Percentiles rank a stretch among this genome's conserved stretches.
Evolutionary conservation across 2,797 vertebrate species (phyloP).

Genomic region (Chaetodon trifasciatus): DNA sequence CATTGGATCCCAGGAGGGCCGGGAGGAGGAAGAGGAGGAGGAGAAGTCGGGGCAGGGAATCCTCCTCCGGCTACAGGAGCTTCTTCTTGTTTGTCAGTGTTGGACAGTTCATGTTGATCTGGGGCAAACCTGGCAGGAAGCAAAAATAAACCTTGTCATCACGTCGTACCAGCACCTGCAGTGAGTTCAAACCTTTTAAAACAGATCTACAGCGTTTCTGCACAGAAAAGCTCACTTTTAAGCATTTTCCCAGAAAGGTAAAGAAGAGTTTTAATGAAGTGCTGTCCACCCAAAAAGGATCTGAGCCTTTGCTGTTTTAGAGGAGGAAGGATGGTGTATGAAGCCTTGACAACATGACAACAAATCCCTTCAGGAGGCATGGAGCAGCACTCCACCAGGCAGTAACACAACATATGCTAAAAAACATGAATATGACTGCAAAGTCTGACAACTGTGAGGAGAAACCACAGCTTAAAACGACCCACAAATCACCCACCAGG

Average conservation of each 20-base stretch:
- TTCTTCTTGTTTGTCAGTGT: constrained; percentile 9
- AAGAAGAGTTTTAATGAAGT: neutral
- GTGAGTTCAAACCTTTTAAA: neutral
- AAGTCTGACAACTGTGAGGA: neutral
- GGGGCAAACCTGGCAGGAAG: constrained; percentile 26
- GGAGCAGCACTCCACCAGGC: too few species aligned
- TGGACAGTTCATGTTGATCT: constrained; percentile 55
- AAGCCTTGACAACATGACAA: constrained; percentile 14
- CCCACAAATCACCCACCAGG: too few species aligned
- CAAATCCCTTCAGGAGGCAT: neutral
- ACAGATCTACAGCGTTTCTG: neutral
- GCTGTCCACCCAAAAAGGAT: neutral
- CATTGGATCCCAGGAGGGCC: constrained; percentile 75
- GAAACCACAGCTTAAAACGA: neutral
- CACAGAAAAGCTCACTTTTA: too few species aligned
- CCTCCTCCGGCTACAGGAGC: constrained; percentile 57
- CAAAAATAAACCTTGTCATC: neutral
- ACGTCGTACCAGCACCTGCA: too few species aligned
- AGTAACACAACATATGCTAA: too few species aligned
- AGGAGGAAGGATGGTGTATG: neutral
- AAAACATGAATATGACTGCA: neutral
- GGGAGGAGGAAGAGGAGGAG: constrained; percentile 39
- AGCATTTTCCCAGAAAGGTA: neutral
- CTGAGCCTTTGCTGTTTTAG: constrained; percentile 8
- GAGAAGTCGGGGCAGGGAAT: constrained; percentile 10